Evolutionary conservation across 2,113 vertebrate species (phyloP).

Genomic region (Peromyscus polionotus): DNA sequence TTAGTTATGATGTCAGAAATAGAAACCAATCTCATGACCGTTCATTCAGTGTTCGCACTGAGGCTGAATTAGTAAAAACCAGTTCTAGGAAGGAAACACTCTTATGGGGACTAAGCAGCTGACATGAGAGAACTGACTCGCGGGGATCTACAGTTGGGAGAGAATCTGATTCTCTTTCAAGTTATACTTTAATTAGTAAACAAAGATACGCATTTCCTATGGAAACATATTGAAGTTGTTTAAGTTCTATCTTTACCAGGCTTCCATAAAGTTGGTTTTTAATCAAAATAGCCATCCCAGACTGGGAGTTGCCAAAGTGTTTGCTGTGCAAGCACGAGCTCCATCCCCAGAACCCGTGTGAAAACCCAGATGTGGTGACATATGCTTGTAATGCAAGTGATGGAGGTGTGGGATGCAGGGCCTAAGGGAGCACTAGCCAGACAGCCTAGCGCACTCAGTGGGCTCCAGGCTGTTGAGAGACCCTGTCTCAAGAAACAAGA

Average conservation of each 20-base stretch:
- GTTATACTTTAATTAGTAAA: conserved; percentile 12
- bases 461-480: background rate
- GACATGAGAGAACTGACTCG: background rate
- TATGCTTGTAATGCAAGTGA: background rate
- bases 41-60: background rate
- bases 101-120: background rate
- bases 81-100: background rate
- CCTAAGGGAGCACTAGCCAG: background rate
- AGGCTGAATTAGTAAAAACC: conserved; percentile 48
- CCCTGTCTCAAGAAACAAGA: background rate
- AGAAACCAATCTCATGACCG: conserved; percentile 46
- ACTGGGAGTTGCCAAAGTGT: background rate
- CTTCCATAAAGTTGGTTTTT: background rate
- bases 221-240: background rate
- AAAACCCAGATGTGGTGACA: background rate
- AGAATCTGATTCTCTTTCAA: conserved; percentile 9
- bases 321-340: background rate
- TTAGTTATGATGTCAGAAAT: conserved; percentile 55
- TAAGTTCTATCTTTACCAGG: background rate
- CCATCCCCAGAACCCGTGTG: background rate
- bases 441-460: background rate
- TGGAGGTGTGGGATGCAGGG: background rate
- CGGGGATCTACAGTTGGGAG: background rate
- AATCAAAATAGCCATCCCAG: background rate
- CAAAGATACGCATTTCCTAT: background rate